phyloP scores from a whole-genome alignment of 2,113 vertebrate genomes.

The Dinomys branickii region DNA sequence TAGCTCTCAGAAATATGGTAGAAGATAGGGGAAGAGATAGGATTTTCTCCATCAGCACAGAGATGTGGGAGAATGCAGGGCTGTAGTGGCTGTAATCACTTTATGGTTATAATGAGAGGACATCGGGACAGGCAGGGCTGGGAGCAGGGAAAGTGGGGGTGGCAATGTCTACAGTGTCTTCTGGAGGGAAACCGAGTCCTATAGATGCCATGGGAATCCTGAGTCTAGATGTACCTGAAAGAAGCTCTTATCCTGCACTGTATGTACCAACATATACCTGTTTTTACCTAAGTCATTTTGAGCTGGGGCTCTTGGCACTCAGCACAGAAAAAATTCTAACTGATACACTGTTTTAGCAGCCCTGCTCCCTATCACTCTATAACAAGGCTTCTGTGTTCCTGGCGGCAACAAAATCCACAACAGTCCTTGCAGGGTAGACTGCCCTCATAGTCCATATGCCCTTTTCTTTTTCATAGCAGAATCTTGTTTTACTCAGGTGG shows the following conservation, averaged over 20 bases:
- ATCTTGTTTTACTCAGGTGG: not conserved
- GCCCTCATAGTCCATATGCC: not conserved
- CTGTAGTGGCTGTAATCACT: not conserved
- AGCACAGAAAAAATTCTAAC: not conserved
- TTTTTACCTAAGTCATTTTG: not conserved
- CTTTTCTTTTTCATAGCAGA: not conserved
- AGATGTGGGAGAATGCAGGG: not conserved
- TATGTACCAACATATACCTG: not conserved
- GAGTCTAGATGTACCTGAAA: not conserved
- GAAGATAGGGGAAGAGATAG: not conserved
- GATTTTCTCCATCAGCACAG: not conserved
- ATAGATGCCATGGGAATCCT: not conserved
- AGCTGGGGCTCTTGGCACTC: not conserved
- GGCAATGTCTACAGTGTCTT: not conserved
- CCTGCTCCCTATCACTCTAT: not conserved
- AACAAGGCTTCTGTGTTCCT: not conserved
- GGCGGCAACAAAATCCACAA: too few relatives aligned
- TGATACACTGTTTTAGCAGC: too few relatives aligned
- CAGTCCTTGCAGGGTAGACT: rapidly evolving
- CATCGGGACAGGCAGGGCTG: rapidly evolving
- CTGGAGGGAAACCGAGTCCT: not conserved
- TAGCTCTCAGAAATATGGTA: not conserved
- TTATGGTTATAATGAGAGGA: not conserved
- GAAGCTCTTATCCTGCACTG: not conserved
- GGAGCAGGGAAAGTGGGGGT: not conserved